These are phyloP conservation scores for Mormyrops attenuatus DNA, from an alignment of 2,797 vertebrate genomes.

Conservation along the genomic window DNA sequence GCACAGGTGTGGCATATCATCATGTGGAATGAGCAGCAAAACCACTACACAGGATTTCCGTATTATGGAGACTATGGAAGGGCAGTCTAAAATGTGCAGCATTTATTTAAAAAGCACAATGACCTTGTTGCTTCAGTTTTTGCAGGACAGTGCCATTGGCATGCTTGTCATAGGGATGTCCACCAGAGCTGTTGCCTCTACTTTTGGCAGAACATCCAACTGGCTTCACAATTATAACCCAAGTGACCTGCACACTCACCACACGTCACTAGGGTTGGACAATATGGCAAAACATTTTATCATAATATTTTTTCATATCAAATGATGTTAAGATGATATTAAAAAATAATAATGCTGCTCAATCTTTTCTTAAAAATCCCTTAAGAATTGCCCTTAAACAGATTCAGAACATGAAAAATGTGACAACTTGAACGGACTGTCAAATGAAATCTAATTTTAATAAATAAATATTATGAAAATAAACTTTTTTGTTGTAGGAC, in stretches of 20 bases:
- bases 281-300: background rate
- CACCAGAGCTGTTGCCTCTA: background rate
- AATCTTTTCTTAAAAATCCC: background rate
- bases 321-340: background rate
- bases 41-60: background rate
- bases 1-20: background rate
- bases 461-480: background rate
- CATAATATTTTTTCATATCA: background rate
- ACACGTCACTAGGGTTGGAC: background rate
- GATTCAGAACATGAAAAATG: background rate
- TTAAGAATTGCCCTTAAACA: background rate
- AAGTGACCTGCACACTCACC: background rate
- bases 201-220: background rate
- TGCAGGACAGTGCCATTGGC: background rate
- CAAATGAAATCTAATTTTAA: background rate
- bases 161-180: background rate
- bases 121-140: background rate
- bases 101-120: background rate
- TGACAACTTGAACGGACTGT: background rate
- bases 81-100: background rate
- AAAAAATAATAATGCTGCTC: background rate
- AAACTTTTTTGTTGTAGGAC: background rate
- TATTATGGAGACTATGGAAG: background rate
- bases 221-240: background rate
- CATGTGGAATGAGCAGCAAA: background rate